These are phyloP conservation scores for Trididemnum nubilum DNA, from an alignment of 23 tunicate species.

Conservation along the genomic window DNA sequence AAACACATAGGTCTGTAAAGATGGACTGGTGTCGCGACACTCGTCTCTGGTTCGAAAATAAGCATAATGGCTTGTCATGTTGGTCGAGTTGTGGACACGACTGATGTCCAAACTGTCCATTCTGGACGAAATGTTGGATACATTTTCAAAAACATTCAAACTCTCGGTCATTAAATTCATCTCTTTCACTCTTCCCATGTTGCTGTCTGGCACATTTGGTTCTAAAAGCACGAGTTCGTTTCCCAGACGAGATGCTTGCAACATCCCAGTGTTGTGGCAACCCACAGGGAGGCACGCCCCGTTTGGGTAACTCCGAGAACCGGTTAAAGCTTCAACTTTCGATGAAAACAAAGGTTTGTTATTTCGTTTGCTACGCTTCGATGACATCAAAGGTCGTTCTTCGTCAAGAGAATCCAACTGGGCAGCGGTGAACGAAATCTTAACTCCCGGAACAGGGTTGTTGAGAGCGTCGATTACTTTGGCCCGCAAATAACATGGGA, in stretches of 20 bases:
- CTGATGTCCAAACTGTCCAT: conserved; percentile 23
- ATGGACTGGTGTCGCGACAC: conserved; percentile 60
- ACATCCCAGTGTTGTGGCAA: conserved; percentile 72
- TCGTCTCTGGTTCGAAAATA: conserved; percentile 75
- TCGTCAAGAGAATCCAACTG: neutral
- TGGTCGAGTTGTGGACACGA: conserved; percentile 22
- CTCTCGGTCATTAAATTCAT: neutral
- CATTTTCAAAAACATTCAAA: neutral
- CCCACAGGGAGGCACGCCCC: conserved; percentile 90
- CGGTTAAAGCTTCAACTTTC: conserved; percentile 62
- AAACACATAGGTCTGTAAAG: conserved; percentile 70
- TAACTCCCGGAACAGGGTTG: conserved; percentile 57
- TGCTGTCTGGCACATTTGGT: conserved; percentile 66
- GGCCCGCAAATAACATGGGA: conserved; percentile 77
- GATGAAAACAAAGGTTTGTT: conserved; percentile 25
- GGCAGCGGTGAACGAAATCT: conserved; percentile 28
- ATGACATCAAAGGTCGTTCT: neutral
- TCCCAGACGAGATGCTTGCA: conserved; percentile 69
- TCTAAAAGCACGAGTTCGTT: conserved; percentile 69
- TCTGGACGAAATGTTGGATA: too few species aligned
- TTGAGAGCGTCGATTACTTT: conserved; percentile 57
- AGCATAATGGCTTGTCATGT: conserved; percentile 24
- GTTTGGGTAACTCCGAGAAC: conserved; percentile 42
- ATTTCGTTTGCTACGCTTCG: neutral
- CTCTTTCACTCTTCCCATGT: conserved; percentile 65